Evolutionary conservation across 2,113 vertebrate genomes (phyloP).

Genomic region (Pluvianellus socialis): DNA sequence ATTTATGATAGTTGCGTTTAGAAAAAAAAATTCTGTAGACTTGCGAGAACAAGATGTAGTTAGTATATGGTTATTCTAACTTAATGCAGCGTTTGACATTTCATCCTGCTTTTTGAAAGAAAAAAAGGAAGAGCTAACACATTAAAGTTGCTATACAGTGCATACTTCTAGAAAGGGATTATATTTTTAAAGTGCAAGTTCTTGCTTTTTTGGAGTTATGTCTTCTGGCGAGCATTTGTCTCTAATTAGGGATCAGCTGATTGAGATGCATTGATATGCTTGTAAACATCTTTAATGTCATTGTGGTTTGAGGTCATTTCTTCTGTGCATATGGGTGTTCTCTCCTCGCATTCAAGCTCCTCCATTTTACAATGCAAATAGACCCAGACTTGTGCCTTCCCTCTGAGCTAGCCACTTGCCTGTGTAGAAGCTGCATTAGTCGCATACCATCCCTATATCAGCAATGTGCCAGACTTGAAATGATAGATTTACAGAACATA

Average conservation of each 20-base stretch:
- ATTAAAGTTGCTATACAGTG: not conserved
- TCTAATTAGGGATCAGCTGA: not conserved
- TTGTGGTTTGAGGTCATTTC: not conserved
- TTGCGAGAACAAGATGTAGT: not conserved
- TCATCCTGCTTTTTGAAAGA: not conserved
- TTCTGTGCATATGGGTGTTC: not conserved
- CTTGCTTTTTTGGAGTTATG: not conserved
- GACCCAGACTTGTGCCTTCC: not conserved
- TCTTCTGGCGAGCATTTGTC: not conserved
- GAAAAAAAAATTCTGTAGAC: not conserved
- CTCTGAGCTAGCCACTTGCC: not conserved
- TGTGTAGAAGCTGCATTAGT: not conserved
- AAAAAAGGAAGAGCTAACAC: not conserved
- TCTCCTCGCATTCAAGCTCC: not conserved
- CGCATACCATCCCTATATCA: not conserved
- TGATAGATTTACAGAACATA: not conserved
- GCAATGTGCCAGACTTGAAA: not conserved
- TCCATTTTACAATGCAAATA: not conserved
- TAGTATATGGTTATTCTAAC: not conserved
- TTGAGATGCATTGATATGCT: not conserved
- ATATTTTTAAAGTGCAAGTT: not conserved
- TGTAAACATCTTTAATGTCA: not conserved
- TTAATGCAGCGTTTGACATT: not conserved
- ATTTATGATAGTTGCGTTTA: not conserved
- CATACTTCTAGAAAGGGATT: not conserved